Evolutionary conservation across 2,113 vertebrate species (phyloP), one percentile per base, ranked within the genome.

Genomic region (Poeciliopsis prolifica): DNA sequence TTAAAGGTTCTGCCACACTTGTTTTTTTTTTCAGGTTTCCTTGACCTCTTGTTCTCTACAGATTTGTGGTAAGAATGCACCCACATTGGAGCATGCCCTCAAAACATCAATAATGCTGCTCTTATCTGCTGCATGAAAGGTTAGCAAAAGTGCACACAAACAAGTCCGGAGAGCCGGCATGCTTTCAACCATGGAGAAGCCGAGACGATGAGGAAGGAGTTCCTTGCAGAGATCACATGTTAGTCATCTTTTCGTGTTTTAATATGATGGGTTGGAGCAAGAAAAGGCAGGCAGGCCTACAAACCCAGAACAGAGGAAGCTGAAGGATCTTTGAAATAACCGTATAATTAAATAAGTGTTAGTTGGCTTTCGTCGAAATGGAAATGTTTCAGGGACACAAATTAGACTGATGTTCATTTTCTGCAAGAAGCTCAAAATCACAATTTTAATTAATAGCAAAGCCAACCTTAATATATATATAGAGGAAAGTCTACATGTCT

Each of bases 91-190:
- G 58, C 73, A 61, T 61, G 75, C 13, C 79, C 51, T 74, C 31
- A 51, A 75, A 81, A 85, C 71, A 86, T 88, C 86, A 86, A 87
- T 89, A 83, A 76, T 68, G 81, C 80, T 75, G 65, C 77, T 87
- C 72, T 80, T 81, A 84, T 87, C 81, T 85, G 63, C 63, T 37
- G 61, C 48, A 54, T 31, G 51, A 77, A 82, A 70, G 84, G 75
- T 75, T 65, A 69, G 37, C 35, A 42, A 81, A 70, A 67, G 81
- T 75, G 78, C 72, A 82, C 68, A 79, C 48, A 79, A 87, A 85
- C 84, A 85, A 72, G 78, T 68, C 78, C 82, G 72, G 61, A 31
- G 54, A 33, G 80, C 74, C 44, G 79, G 60, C 26, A 7, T 65
- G 72, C 65, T 69, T 58, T 79, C 63, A 72, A 70, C 75, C 70